A percentile compares a stretch with the other conserved stretches of the same genome.
These are phyloP conservation scores for Microcebus ravelobensis DNA, from an alignment of 2,113 vertebrate genomes.

Conservation along the genomic window DNA sequence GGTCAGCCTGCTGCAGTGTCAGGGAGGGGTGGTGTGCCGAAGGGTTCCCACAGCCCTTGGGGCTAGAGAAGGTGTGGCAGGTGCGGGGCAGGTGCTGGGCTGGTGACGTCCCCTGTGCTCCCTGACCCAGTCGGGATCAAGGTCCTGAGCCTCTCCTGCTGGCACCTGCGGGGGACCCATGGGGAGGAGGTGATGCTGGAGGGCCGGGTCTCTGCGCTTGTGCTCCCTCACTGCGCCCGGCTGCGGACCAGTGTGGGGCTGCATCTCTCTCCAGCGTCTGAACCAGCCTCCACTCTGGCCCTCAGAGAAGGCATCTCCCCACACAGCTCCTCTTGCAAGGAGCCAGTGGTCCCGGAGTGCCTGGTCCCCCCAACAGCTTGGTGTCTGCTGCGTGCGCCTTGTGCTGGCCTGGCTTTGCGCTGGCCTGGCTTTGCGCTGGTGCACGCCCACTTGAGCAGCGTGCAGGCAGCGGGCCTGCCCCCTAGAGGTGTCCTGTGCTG, in stretches of 20 bases:
- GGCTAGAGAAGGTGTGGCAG: background rate
- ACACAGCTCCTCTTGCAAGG: background rate
- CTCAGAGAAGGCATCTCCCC: background rate
- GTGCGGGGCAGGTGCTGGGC: background rate
- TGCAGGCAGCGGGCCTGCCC: background rate
- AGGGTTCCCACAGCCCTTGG: too few species aligned
- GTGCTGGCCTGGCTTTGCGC: background rate
- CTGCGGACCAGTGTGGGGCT: background rate
- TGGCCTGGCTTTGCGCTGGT: background rate
- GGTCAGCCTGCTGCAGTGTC: too few species aligned
- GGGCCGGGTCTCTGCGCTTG: background rate
- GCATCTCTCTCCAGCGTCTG: background rate
- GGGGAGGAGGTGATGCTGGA: too few species aligned
- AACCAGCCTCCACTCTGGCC: too few species aligned
- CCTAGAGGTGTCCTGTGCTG: too few species aligned
- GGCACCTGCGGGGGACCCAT: background rate
- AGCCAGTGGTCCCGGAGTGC: background rate
- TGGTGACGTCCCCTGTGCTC: background rate
- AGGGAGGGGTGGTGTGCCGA: too few species aligned
- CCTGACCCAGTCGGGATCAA: too few species aligned
- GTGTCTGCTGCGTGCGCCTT: background rate
- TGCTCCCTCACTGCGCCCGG: background rate
- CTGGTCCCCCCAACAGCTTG: rapidly evolving
- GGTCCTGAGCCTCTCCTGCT: background rate
- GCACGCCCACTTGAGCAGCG: background rate